These are phyloP conservation scores for Dendrocincla fuliginosa DNA, from an alignment of 2,797 vertebrate genomes.

Conservation along the genomic window DNA sequence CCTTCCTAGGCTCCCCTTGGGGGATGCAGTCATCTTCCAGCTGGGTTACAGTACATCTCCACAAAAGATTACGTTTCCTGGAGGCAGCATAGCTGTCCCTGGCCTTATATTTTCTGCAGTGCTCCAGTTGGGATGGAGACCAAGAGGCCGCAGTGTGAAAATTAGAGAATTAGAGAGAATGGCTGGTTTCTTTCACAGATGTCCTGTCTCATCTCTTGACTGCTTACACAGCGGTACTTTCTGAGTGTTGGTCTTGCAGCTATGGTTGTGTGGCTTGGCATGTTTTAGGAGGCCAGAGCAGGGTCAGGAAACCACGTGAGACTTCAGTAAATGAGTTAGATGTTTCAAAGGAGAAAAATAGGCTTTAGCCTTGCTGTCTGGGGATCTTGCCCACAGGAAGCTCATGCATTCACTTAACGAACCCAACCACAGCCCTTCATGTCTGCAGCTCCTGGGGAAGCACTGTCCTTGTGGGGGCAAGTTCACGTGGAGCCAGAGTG, in stretches of 20 bases:
- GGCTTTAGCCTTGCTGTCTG: background rate
- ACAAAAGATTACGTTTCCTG: constrained; percentile 48
- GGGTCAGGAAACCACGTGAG: constrained; percentile 46
- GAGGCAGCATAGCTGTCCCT: background rate
- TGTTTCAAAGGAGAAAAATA: background rate
- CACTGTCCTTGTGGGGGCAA: background rate
- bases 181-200: constrained; percentile 36
- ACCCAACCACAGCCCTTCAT: background rate
- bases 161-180: background rate
- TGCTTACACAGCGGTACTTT: constrained; percentile 42
- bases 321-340: constrained; percentile 9
- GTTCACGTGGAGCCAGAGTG: background rate
- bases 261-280: constrained; percentile 60
- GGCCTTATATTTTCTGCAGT: background rate
- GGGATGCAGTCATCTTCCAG: constrained; percentile 37
- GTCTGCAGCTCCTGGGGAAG: background rate
- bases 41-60: constrained; percentile 16
- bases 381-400: background rate
- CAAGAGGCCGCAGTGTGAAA: background rate
- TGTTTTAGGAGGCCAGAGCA: constrained; percentile 4
- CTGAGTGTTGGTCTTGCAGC: constrained; percentile 8
- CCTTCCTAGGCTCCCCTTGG: background rate
- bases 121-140: constrained; percentile 21
- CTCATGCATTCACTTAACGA: constrained; percentile 14
- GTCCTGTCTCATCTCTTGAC: constrained; percentile 44